Evolutionary conservation across 1,140 invertebrate species (phyloP).

Genomic region (Fragariocoptes setiger): DNA sequence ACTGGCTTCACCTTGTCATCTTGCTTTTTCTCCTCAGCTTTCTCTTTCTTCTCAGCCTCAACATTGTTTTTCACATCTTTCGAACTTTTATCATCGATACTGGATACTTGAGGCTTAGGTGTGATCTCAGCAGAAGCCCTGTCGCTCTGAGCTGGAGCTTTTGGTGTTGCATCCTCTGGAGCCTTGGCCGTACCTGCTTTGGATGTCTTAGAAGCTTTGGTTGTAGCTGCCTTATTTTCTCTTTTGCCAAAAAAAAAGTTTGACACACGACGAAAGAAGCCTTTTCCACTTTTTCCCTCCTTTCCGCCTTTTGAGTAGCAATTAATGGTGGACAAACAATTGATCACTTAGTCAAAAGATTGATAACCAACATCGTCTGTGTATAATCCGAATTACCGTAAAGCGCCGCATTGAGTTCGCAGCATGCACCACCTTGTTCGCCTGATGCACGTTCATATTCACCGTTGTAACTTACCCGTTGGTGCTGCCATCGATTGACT

Average conservation of each 20-base stretch:
- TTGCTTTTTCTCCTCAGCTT: neutral
- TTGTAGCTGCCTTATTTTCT: neutral
- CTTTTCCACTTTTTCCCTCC: neutral
- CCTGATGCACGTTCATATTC: too few species aligned
- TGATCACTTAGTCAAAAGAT: neutral
- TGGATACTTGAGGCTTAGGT: neutral
- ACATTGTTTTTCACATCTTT: neutral
- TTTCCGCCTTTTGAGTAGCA: neutral
- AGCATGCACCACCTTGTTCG: too few species aligned
- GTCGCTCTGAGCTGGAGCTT: neutral
- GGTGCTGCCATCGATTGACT: too few species aligned
- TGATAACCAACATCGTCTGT: neutral
- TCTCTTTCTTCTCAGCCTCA: neutral
- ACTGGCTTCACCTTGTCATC: neutral
- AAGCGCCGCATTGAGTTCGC: too few species aligned
- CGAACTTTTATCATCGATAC: neutral
- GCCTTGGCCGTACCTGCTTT: neutral
- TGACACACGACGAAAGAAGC: neutral
- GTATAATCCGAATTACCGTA: too few species aligned
- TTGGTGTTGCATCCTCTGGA: neutral
- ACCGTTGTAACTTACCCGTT: too few species aligned
- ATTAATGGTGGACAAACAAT: neutral
- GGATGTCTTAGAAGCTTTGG: neutral
- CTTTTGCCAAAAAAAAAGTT: too few species aligned
- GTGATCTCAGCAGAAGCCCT: too few species aligned